Percentiles rank a stretch among this genome's conserved stretches.
phyloP scores from a whole-genome alignment of 2,113 vertebrate species.

The Hyaena hyaena region DNA sequence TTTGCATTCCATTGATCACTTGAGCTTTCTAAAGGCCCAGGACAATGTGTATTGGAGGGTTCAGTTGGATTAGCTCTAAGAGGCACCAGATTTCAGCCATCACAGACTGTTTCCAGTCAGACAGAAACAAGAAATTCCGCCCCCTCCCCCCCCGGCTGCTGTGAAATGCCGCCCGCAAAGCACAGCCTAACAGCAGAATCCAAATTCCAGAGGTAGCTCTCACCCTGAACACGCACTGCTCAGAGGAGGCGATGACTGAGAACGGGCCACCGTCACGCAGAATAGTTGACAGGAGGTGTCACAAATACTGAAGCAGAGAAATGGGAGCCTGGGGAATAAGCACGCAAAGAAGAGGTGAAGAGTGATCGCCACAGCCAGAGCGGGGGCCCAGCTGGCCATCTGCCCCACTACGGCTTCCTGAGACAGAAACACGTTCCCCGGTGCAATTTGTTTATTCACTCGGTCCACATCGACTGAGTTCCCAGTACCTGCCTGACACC shows the following conservation, averaged over 20 bases:
- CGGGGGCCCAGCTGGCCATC: background rate
- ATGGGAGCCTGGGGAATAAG: constrained; percentile 15
- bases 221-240: background rate
- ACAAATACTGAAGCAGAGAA: constrained; percentile 1
- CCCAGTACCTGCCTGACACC: background rate
- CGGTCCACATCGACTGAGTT: background rate
- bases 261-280: background rate
- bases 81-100: background rate
- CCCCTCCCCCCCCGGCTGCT: background rate
- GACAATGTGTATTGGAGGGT: background rate
- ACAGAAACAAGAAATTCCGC: background rate
- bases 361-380: background rate
- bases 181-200: background rate
- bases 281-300: background rate
- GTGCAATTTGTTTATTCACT: background rate
- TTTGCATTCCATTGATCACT: background rate
- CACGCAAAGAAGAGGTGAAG: background rate
- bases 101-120: background rate
- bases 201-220: constrained; percentile 14
- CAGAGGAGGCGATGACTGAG: background rate
- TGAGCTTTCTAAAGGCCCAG: background rate
- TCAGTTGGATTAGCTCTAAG: background rate
- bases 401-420: background rate
- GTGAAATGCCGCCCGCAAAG: background rate
- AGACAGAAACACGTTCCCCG: background rate